phyloP scores from a whole-genome alignment of 2,113 vertebrate species.

The Leucoraja erinaceus region DNA sequence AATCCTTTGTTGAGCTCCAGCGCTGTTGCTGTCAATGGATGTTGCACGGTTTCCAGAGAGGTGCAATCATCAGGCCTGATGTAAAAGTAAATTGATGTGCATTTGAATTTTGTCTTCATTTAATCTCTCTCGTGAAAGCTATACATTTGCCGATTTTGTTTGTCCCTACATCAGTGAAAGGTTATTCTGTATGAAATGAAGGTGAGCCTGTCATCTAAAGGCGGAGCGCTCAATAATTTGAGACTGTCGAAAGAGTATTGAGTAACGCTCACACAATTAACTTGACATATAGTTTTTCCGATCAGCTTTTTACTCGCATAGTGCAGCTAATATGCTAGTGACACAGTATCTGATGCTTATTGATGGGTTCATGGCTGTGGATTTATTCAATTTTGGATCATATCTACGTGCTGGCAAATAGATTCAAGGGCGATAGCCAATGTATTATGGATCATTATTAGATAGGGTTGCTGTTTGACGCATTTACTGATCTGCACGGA shows the following conservation, averaged over 20 bases:
- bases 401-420: background rate
- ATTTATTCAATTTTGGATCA: background rate
- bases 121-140: background rate
- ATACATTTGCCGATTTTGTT: background rate
- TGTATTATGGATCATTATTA: background rate
- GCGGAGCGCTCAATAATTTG: background rate
- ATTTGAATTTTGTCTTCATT: background rate
- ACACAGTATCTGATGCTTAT: background rate
- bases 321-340: background rate
- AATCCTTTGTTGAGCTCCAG: background rate
- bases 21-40: background rate
- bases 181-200: background rate
- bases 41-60: background rate
- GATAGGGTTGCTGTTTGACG: background rate
- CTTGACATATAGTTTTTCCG: background rate
- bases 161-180: background rate
- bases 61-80: background rate
- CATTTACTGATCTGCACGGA: background rate
- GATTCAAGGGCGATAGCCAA: background rate
- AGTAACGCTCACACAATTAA: background rate
- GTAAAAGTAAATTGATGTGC: background rate
- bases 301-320: background rate
- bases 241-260: background rate
- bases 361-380: background rate
- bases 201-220: background rate